phyloP scores from a whole-genome alignment of 2,797 vertebrate genomes.

The Falco rusticolus region DNA sequence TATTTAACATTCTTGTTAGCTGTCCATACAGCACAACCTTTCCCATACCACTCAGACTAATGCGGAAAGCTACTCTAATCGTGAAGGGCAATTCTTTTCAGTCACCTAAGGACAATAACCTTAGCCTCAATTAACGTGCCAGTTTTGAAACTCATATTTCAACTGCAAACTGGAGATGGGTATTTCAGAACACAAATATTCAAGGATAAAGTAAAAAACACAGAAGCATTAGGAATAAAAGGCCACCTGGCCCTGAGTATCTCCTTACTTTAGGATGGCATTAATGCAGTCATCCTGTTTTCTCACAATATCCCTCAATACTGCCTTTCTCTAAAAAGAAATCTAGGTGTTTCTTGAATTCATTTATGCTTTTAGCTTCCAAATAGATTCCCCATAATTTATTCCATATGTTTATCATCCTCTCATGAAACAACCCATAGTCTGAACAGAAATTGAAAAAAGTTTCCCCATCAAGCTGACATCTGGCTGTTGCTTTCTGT shows the following conservation, averaged over 20 bases:
- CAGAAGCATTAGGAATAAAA: not conserved
- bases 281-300: conserved; percentile 15
- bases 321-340: conserved; percentile 26
- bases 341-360: conserved; percentile 24
- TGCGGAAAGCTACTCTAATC: not conserved
- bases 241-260: not conserved
- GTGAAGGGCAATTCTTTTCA: not conserved
- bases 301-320: conserved; percentile 15
- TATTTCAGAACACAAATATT: not conserved
- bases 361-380: conserved; percentile 26
- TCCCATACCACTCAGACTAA: not conserved
- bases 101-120: not conserved
- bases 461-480: conserved; percentile 37
- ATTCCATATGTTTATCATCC: conserved; percentile 52
- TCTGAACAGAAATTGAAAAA: conserved; percentile 27
- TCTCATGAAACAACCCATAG: not conserved
- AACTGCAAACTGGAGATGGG: not conserved
- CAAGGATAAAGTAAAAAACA: not conserved
- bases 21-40: not conserved
- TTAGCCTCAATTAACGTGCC: not conserved
- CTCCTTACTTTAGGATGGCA: not conserved
- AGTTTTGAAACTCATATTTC: not conserved
- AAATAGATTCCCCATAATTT: conserved; percentile 23
- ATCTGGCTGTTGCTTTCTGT: conserved; percentile 41
- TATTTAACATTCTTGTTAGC: not conserved